A percentile compares a stretch with the other conserved stretches of the same genome.
These are phyloP conservation scores for Melanostoma mellinum DNA, from an alignment of 2,888 invertebrate genomes.

Conservation along the genomic window DNA sequence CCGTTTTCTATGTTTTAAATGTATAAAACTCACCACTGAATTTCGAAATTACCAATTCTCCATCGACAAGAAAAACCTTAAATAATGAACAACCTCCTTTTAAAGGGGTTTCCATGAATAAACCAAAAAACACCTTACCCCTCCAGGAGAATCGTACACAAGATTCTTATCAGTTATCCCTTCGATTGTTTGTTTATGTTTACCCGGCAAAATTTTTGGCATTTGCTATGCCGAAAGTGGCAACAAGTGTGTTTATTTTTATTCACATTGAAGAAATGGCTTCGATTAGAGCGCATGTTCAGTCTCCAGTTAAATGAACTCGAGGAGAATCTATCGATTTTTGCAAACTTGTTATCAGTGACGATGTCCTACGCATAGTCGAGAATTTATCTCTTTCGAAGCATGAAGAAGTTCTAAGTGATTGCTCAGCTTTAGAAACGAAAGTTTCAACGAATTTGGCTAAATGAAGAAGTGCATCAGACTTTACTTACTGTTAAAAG, in stretches of 20 bases:
- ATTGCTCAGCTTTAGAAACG: slow-evolving; percentile 37
- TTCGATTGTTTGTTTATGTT: slow-evolving; percentile 41
- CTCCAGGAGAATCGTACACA: not conserved
- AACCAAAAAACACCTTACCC: not conserved
- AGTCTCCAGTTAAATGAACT: slow-evolving; percentile 44
- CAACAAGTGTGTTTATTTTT: slow-evolving; percentile 66
- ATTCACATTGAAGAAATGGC: slow-evolving; percentile 13
- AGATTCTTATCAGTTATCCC: slow-evolving; percentile 31
- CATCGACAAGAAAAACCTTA: not conserved
- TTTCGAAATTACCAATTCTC: not conserved
- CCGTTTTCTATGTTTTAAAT: no score
- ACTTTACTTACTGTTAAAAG: no score
- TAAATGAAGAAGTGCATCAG: no score
- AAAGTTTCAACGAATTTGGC: no score
- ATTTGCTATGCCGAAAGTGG: not conserved
- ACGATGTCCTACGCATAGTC: slow-evolving; percentile 65
- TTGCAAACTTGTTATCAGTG: slow-evolving; percentile 53
- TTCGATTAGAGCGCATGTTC: slow-evolving; percentile 70
- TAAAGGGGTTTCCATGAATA: slow-evolving; percentile 7
- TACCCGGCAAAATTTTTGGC: slow-evolving; percentile 27
- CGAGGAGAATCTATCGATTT: slow-evolving; percentile 64
- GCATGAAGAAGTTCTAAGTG: slow-evolving; percentile 1
- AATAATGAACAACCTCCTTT: not conserved
- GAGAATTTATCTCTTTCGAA: slow-evolving; percentile 29
- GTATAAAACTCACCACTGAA: not conserved